These are phyloP conservation scores for Mesitornis unicolor DNA, from an alignment of 2,113 vertebrate species.

Conservation along the genomic window DNA sequence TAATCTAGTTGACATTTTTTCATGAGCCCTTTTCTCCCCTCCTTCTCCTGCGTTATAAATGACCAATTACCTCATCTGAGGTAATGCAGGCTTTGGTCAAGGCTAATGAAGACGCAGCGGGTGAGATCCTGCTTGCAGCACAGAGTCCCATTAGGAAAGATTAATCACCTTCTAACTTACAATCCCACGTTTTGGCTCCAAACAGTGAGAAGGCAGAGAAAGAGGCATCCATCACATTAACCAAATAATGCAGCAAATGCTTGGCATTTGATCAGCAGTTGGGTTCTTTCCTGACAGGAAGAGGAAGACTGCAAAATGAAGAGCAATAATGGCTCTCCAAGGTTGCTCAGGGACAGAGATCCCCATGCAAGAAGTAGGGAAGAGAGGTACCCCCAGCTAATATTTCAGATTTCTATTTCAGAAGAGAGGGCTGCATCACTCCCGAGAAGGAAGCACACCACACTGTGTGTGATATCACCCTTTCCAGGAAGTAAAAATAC, in stretches of 20 bases:
- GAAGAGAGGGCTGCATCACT: not conserved
- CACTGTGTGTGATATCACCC: not conserved
- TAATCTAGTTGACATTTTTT: slow-evolving; percentile 36
- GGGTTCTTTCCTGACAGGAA: not conserved
- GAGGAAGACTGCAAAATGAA: not conserved
- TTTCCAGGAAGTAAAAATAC: not conserved
- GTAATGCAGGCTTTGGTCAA: slow-evolving; percentile 47
- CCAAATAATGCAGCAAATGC: slow-evolving; percentile 25
- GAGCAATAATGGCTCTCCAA: not conserved
- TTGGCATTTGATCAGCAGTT: not conserved
- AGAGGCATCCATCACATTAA: slow-evolving; percentile 64
- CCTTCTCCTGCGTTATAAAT: slow-evolving; percentile 56
- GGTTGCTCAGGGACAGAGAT: not conserved
- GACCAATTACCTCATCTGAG: slow-evolving; percentile 66
- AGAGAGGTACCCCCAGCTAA: not conserved
- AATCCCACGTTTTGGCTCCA: slow-evolving; percentile 46
- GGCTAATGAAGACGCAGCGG: slow-evolving; percentile 67
- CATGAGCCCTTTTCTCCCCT: slow-evolving; percentile 6
- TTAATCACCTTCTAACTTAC: slow-evolving; percentile 68
- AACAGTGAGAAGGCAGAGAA: slow-evolving; percentile 44
- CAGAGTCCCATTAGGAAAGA: slow-evolving; percentile 63
- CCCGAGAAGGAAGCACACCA: not conserved
- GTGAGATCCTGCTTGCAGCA: slow-evolving; percentile 45
- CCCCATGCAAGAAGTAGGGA: not conserved
- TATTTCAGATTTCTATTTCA: not conserved